A percentile compares a stretch with the other conserved stretches of the same genome.
Conservation (phyloP, 2,888 invertebrate species). For the Allophyes oxyacanthae region DNA sequence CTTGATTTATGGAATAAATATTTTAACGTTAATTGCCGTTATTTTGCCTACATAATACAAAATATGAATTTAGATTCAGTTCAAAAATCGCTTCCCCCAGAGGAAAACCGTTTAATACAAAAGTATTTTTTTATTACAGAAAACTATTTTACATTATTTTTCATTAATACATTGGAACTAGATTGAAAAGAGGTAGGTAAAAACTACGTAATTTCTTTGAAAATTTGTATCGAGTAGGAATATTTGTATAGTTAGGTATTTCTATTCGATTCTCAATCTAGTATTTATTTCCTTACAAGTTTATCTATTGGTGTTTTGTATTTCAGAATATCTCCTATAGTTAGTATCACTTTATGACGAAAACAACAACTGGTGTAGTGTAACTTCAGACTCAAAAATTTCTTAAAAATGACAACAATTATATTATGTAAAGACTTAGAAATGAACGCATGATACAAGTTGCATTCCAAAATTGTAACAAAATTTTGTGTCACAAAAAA, state of each 20-base stretch:
- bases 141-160: constrained; percentile 41
- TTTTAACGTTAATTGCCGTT: constrained; percentile 16
- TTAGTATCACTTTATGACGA: constrained; percentile 54
- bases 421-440: constrained; percentile 29
- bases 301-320: constrained; percentile 44
- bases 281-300: constrained; percentile 33
- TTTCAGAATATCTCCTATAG: constrained; percentile 36
- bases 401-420: constrained; percentile 26
- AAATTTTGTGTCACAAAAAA: constrained; percentile 22
- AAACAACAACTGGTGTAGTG: constrained; percentile 44
- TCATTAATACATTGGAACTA: constrained; percentile 35
- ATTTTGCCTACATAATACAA: no score
- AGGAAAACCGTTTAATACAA: constrained; percentile 27
- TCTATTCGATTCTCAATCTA: constrained; percentile 38
- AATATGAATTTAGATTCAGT: no score
- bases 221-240: constrained; percentile 36
- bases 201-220: constrained; percentile 35
- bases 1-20: constrained; percentile 12
- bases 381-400: constrained; percentile 30
- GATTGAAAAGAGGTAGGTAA: constrained; percentile 35
- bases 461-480: constrained; percentile 21
- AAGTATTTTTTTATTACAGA: constrained; percentile 36
- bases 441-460: constrained; percentile 24
- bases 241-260: constrained; percentile 18
- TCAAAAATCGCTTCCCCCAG: constrained; percentile 21